A percentile compares a stretch with the other conserved stretches of the same genome.
These are phyloP conservation scores for Zosterops pallidus DNA, from an alignment of 2,113 vertebrate genomes.

Conservation along the genomic window DNA sequence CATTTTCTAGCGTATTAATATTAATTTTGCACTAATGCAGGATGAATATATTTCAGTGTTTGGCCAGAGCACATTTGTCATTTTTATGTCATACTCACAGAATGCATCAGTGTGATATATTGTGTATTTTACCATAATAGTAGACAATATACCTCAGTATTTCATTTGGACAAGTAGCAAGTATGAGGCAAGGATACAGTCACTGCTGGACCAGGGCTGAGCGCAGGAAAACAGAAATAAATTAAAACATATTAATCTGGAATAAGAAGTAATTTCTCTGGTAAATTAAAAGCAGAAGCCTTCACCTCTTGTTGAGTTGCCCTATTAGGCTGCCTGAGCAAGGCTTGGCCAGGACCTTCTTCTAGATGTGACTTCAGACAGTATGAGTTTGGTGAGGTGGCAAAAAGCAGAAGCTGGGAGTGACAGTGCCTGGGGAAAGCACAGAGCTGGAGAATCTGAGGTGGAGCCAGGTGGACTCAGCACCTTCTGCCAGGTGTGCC, in stretches of 20 bases:
- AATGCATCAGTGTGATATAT: slow-evolving; percentile 52
- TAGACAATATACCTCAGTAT: slow-evolving; percentile 54
- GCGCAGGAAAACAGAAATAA: slow-evolving; percentile 49
- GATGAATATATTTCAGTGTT: slow-evolving; percentile 63
- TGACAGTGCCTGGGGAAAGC: background rate
- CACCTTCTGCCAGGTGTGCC: background rate
- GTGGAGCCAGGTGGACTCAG: background rate
- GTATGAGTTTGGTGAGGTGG: background rate
- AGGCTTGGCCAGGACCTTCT: background rate
- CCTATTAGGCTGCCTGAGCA: background rate
- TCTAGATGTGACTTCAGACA: background rate
- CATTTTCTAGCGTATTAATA: slow-evolving; percentile 64
- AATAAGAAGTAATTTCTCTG: slow-evolving; percentile 19
- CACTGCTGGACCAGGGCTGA: background rate
- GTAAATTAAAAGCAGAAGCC: slow-evolving; percentile 34
- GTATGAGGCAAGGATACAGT: background rate
- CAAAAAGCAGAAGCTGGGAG: background rate
- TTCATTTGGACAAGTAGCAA: slow-evolving; percentile 30
- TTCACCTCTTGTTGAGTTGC: background rate
- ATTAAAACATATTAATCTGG: slow-evolving; percentile 58
- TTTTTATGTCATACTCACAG: slow-evolving; percentile 43
- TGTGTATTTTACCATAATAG: slow-evolving; percentile 63
- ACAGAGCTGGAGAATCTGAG: background rate
- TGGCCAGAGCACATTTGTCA: slow-evolving; percentile 34
- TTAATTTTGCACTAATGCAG: slow-evolving; percentile 64